phyloP scores from a whole-genome alignment of 2,888 invertebrate genomes.

The Athalia cordata region DNA sequence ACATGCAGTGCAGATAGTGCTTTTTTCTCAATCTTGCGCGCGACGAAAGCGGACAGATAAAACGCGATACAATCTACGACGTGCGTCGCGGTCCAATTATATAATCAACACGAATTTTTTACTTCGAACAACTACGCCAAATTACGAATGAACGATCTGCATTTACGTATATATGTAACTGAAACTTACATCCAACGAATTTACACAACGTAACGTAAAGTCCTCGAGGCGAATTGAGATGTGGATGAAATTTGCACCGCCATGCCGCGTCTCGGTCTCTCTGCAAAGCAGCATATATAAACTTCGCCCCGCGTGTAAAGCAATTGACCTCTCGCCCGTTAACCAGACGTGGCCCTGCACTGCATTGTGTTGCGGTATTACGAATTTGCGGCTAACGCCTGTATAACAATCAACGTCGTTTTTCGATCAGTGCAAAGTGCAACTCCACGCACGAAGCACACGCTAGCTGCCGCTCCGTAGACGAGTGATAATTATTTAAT shows the following conservation, averaged over 20 bases:
- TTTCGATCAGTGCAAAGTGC: not conserved
- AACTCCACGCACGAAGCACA: not conserved
- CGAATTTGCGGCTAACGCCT: slow-evolving; percentile 12
- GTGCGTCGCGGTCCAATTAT: not conserved
- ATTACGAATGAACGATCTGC: too few species aligned
- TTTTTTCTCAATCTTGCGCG: not conserved
- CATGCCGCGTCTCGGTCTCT: not conserved
- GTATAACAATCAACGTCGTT: not conserved
- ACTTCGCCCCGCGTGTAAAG: not conserved
- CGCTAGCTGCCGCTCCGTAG: not conserved
- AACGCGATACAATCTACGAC: not conserved
- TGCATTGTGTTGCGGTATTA: slow-evolving; percentile 19
- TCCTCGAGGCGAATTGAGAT: not conserved
- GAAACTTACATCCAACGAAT: not conserved
- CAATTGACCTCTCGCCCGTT: slow-evolving; percentile 38
- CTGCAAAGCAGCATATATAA: not conserved
- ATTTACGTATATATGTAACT: not conserved
- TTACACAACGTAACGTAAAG: not conserved
- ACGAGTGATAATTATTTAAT: slow-evolving; percentile 31
- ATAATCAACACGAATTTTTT: not conserved
- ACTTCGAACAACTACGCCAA: too few species aligned
- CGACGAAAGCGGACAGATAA: slow-evolving; percentile 21
- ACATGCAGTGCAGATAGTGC: not conserved
- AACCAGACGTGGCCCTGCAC: not conserved
- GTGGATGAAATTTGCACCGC: too few species aligned